Percentiles rank a stretch among this genome's conserved stretches.
phyloP scores from a whole-genome alignment of 2,888 invertebrate species.

The Oligia fasciuncula region DNA sequence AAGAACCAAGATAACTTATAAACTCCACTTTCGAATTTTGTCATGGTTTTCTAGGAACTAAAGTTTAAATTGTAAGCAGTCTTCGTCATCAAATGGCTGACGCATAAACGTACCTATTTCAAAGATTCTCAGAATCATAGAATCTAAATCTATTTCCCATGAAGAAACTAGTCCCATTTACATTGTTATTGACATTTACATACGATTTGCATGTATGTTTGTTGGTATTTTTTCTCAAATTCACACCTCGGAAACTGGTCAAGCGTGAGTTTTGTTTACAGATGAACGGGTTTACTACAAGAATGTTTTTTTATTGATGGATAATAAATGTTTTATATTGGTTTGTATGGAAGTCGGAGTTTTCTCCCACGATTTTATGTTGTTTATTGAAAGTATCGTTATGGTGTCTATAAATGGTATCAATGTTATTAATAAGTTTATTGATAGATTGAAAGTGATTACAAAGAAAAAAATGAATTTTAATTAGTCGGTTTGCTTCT shows the following conservation, averaged over 20 bases:
- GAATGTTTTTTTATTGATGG: conserved; percentile 8
- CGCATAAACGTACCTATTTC: conserved; percentile 13
- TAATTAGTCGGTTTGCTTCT: no score
- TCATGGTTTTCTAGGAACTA: neutral
- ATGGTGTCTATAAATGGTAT: conserved; percentile 7
- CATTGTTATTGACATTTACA: conserved; percentile 32
- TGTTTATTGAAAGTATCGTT: conserved; percentile 1
- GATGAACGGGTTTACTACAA: conserved; percentile 18
- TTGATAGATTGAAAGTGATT: neutral
- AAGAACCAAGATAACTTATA: neutral
- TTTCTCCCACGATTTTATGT: conserved; percentile 32
- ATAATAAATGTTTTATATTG: conserved; percentile 11
- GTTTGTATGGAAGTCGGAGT: neutral
- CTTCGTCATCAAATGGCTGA: conserved; percentile 8
- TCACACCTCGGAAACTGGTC: conserved; percentile 47
- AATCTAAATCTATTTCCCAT: conserved; percentile 49
- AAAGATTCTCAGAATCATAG: conserved; percentile 21
- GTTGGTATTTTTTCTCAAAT: conserved; percentile 47
- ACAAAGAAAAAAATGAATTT: no score
- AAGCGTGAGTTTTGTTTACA: conserved; percentile 28
- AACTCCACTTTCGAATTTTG: neutral
- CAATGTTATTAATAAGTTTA: neutral
- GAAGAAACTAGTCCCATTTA: conserved; percentile 21
- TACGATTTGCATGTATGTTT: conserved; percentile 51
- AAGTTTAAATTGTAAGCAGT: neutral